Evolutionary conservation across 2,797 vertebrate species (phyloP).

Genomic region (Galaxias olidus): DNA sequence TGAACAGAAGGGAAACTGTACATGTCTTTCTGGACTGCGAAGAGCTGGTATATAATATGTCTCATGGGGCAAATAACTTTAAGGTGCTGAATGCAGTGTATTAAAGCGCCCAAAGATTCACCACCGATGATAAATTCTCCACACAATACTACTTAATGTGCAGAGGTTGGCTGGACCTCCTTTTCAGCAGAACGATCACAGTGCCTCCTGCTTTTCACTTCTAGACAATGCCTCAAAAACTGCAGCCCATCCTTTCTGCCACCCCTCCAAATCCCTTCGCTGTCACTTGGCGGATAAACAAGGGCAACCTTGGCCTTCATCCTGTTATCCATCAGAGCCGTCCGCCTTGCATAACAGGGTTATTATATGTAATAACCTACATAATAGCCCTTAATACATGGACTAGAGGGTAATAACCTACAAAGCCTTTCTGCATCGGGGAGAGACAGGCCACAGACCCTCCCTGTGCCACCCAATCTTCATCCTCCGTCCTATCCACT

Average conservation of each 20-base stretch:
- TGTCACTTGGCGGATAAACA: slow-evolving; percentile 63
- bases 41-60: too few species aligned
- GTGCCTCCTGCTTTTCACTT: neutral
- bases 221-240: slow-evolving; percentile 12
- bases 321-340: slow-evolving; percentile 70
- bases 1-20: too few species aligned
- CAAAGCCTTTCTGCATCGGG: slow-evolving; percentile 63
- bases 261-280: slow-evolving; percentile 48
- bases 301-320: slow-evolving; percentile 61
- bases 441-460: slow-evolving; percentile 3
- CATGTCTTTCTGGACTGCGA: too few species aligned
- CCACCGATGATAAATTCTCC: too few species aligned
- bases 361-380: too few species aligned
- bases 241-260: slow-evolving; percentile 41
- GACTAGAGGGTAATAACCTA: slow-evolving; percentile 57
- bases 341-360: slow-evolving; percentile 73
- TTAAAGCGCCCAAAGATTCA: too few species aligned
- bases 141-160: too few species aligned
- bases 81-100: too few species aligned
- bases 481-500: too few species aligned
- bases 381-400: slow-evolving; percentile 73
- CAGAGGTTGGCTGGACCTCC: too few species aligned
- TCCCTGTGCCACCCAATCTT: too few species aligned
- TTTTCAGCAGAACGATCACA: too few species aligned
- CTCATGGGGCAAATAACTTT: neutral